A percentile compares a stretch with the other conserved stretches of the same genome.
Conservation (phyloP, 2,888 invertebrate species). For the Apamea anceps region DNA sequence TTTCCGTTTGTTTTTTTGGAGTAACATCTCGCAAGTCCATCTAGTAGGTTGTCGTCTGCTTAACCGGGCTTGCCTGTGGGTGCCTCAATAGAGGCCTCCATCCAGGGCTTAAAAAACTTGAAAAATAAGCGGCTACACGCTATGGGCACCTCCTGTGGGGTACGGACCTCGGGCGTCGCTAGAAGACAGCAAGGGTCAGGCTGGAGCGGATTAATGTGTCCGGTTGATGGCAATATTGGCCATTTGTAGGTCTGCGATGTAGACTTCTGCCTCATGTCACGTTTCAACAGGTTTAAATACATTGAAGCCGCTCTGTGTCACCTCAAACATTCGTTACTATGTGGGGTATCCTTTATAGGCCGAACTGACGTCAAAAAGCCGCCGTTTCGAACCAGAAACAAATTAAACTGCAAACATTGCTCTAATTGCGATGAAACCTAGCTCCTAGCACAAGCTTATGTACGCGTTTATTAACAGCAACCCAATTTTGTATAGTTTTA, state of each 20-base stretch:
- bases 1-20: neutral
- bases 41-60: too few relatives aligned
- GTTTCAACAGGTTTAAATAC: neutral
- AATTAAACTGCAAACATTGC: neutral
- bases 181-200: too few relatives aligned
- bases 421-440: conserved; percentile 24
- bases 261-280: neutral
- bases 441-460: conserved; percentile 20
- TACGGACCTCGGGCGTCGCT: too few relatives aligned
- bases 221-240: neutral
- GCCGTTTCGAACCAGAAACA: neutral
- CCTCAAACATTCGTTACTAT: neutral
- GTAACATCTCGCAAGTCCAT: too few relatives aligned
- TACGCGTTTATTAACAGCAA: conserved; percentile 26
- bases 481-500: neutral
- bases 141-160: too few relatives aligned
- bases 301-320: neutral
- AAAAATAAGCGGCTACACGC: too few relatives aligned
- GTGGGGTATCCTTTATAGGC: conserved; percentile 2
- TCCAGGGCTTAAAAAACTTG: too few relatives aligned
- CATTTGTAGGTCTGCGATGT: neutral
- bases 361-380: neutral
- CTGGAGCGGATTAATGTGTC: neutral
- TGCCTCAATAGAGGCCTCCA: too few relatives aligned
- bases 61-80: too few relatives aligned